These are phyloP conservation scores for Cyclophora punctaria DNA, from an alignment of 2,888 invertebrate genomes.

Conservation along the genomic window DNA sequence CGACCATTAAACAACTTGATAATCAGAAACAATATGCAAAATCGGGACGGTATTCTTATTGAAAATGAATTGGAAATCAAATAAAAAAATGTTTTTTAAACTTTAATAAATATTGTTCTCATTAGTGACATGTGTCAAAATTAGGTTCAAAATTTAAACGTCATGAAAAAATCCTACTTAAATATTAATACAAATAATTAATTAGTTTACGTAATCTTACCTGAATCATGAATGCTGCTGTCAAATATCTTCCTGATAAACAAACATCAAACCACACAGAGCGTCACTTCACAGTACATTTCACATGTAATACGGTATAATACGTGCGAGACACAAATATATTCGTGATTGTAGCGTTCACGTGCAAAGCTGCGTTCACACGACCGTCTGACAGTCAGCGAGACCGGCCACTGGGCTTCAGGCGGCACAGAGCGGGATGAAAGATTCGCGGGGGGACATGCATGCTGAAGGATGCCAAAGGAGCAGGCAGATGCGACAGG, in stretches of 20 bases:
- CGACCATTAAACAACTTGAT: no score
- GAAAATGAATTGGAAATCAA: no score
- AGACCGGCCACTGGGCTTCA: constrained; percentile 71
- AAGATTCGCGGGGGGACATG: constrained; percentile 67
- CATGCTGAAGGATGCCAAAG: constrained; percentile 71
- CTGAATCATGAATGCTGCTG: constrained; percentile 70
- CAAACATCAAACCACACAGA: constrained; percentile 55
- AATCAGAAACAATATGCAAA: no score
- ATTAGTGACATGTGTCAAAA: no score
- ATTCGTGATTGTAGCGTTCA: constrained; percentile 38
- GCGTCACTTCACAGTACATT: constrained; percentile 68
- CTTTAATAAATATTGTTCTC: no score
- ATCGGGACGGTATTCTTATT: no score
- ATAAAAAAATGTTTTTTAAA: no score
- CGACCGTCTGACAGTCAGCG: constrained; percentile 64
- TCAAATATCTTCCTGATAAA: constrained; percentile 46
- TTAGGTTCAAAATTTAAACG: no score
- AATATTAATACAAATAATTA: no score
- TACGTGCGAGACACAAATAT: constrained; percentile 46
- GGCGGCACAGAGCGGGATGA: constrained; percentile 63
- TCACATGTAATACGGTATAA: constrained; percentile 55
- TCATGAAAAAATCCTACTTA: no score
- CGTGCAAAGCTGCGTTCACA: constrained; percentile 39
- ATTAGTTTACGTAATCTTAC: constrained; percentile 31
- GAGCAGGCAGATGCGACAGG: constrained; percentile 72